A percentile compares a stretch with the other conserved stretches of the same genome.
Conservation (phyloP, 2,888 invertebrate species). For the Ditula angustiorana region DNA sequence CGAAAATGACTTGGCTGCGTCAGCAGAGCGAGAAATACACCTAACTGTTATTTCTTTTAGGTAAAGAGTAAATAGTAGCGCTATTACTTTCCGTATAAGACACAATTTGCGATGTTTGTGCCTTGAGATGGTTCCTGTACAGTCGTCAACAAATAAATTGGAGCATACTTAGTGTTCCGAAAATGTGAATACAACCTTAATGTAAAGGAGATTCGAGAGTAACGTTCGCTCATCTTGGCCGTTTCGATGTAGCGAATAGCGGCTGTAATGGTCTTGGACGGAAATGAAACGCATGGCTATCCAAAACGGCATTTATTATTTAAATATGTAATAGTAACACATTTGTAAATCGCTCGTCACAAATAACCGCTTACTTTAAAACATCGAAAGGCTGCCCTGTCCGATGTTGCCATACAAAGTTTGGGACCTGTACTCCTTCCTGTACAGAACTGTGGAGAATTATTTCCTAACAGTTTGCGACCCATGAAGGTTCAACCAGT, state of each 20-base stretch:
- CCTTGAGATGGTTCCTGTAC: too few species aligned
- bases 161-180: too few species aligned
- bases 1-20: conserved; percentile 13
- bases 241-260: too few species aligned
- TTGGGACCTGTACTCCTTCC: not conserved
- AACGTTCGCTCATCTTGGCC: too few species aligned
- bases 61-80: not conserved
- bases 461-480: not conserved
- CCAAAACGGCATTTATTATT: conserved; percentile 70
- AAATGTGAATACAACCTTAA: too few species aligned
- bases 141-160: too few species aligned
- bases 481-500: not conserved
- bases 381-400: conserved; percentile 54
- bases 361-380: conserved; percentile 56
- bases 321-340: conserved; percentile 65
- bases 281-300: conserved; percentile 46
- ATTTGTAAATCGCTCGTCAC: conserved; percentile 62
- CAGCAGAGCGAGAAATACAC: conserved; percentile 28
- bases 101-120: too few species aligned
- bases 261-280: not conserved
- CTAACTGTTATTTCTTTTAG: too few species aligned
- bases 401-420: conserved; percentile 38
- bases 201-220: too few species aligned
- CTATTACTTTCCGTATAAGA: too few species aligned
- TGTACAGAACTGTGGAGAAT: not conserved